Evolutionary conservation across 1,140 invertebrate genomes (phyloP).

Genomic region (Leptonema lineaticorne): DNA sequence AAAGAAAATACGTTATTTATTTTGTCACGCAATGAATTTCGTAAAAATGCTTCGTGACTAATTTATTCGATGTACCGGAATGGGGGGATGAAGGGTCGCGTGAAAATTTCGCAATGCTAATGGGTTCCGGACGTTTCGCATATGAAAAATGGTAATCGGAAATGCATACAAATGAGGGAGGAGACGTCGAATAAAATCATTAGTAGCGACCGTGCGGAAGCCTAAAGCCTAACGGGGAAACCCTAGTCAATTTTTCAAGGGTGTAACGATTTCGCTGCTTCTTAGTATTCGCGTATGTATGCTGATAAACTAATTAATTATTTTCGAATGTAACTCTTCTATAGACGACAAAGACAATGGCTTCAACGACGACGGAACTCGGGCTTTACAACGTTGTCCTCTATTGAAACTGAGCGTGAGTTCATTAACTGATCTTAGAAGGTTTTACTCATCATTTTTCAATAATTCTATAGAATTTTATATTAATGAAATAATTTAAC

Average conservation of each 20-base stretch:
- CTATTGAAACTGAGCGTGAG: conserved; percentile 35
- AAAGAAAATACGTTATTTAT: too few relatives aligned
- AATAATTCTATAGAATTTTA: too few relatives aligned
- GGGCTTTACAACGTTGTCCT: neutral
- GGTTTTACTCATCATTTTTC: too few relatives aligned
- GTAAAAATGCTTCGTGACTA: neutral
- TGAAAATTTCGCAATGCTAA: conserved; percentile 8
- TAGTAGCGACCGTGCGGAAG: neutral
- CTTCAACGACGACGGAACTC: neutral
- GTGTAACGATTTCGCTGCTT: neutral
- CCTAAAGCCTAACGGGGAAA: neutral
- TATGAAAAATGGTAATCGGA: conserved; percentile 13
- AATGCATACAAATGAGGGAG: conserved; percentile 17
- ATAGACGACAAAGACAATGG: neutral
- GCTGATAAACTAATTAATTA: conserved; percentile 35
- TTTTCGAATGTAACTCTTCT: neutral
- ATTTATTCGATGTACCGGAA: neutral
- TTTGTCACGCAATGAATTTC: neutral
- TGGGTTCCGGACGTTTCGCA: neutral
- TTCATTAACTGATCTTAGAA: conserved; percentile 11
- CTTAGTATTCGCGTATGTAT: conserved; percentile 28
- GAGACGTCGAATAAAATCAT: conserved; percentile 18
- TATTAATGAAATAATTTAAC: too few relatives aligned
- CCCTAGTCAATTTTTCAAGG: conserved; percentile 22
- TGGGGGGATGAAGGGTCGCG: too few relatives aligned